phyloP scores from a whole-genome alignment of 2,888 invertebrate species.

The Halocaridina rubra region DNA sequence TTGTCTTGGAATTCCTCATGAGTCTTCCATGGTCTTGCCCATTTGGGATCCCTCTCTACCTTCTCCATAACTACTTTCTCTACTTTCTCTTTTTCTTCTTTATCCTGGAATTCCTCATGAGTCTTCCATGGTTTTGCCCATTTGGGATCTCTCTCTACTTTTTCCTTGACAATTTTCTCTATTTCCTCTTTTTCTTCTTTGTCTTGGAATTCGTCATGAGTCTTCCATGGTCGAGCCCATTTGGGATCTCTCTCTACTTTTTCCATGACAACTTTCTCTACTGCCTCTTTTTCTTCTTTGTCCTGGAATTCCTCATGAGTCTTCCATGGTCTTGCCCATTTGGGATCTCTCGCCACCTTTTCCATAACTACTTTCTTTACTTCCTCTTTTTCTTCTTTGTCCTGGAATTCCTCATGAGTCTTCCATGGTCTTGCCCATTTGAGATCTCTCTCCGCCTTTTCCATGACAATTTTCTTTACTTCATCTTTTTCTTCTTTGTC shows the following conservation, averaged over 20 bases:
- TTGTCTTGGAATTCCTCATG: background rate
- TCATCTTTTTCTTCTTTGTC: background rate
- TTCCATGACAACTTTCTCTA: background rate
- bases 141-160: conserved; percentile 8
- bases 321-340: conserved; percentile 43
- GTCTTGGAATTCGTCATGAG: conserved; percentile 14
- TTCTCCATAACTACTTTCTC: background rate
- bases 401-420: conserved; percentile 22
- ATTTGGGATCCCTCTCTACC: too few relatives aligned
- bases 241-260: conserved; percentile 7
- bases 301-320: conserved; percentile 18
- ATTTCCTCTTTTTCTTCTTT: background rate
- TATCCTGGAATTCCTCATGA: background rate
- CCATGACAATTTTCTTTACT: background rate
- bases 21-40: background rate
- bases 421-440: conserved; percentile 45
- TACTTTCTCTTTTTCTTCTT: background rate
- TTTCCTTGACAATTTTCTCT: background rate
- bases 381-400: background rate
- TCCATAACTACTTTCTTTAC: background rate
- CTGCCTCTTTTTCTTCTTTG: background rate
- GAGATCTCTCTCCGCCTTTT: conserved; percentile 28
- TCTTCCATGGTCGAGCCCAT: conserved; percentile 10
- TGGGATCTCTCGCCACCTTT: conserved; percentile 15
- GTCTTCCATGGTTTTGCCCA: background rate